Evolutionary conservation across 2,113 vertebrate species (phyloP), one percentile per base, ranked within the genome.

Genomic region (Pollimyrus isidori): DNA sequence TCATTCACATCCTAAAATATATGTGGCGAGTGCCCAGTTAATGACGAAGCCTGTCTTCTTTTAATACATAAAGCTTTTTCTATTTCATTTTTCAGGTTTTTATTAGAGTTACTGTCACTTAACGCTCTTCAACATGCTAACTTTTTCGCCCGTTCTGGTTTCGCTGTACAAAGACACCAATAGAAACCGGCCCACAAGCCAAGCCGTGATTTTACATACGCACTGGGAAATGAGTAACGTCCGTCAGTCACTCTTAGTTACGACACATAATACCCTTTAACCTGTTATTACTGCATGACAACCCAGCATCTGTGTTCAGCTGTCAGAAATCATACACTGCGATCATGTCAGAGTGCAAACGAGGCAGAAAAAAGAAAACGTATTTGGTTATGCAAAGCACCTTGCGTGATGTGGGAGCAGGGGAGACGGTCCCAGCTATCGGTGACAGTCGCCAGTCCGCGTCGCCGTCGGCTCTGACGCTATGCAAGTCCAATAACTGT

Each of bases 1-100:
- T 92, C 94, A 92, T 94, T 94, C 93, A 94, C 95, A 96, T 95
- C 96, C 94, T 94, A 95, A 96, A 96, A 96, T 52, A 53, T 53
- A 86, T 9, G 46, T 86, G 83, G 46, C 48, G 30, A 49, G 83
- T 86, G 11, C 83, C n/a, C 46, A 26, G 62, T 30, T 26, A 69
- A 69, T 69, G 62, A 69, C n/a, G 62, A 69, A 69, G 62, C 26
- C 26, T 30, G 62, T 30, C n/a, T 69, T 69, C 62, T 69, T 65
- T 69, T 30, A 69, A 69, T 69, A n/a, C 39, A 50, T 45, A 82
- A 42, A 82, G 35, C 30, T 35, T 45, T 45, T 82, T 82, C 30
- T 82, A 19, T 82, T 82, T 82, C 19, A 19, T 82, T 39, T 80
- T 82, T 21, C 35, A 42, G 76, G 30, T 82, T 82, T 82, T 35